Percentiles rank a stretch among this genome's conserved stretches.
Evolutionary conservation across 2,797 vertebrate species (phyloP).

Genomic region (Protosalanx chinensis): DNA sequence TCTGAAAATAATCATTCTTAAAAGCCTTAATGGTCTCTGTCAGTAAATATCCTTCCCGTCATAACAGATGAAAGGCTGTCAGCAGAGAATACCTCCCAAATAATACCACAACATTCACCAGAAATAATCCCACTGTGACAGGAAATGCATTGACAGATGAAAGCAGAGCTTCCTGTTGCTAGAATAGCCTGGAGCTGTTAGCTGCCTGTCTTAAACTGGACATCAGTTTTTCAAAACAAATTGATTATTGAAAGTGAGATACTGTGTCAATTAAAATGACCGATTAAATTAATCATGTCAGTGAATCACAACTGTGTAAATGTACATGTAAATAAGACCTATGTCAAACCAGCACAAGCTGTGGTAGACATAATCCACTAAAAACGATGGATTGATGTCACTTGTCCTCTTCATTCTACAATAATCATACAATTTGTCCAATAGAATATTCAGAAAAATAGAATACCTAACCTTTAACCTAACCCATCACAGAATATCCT

Average conservation of each 20-base stretch:
- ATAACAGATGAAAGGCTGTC: not conserved
- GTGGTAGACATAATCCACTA: conserved; percentile 23
- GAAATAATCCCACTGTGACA: not conserved
- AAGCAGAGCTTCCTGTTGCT: not conserved
- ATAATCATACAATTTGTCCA: too few species aligned
- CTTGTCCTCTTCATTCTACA: not conserved
- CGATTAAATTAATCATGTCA: too few species aligned
- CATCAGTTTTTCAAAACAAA: too few species aligned
- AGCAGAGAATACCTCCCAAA: not conserved
- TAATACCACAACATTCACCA: conserved; percentile 4
- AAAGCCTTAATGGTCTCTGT: not conserved
- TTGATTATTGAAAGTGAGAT: too few species aligned
- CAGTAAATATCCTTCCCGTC: conserved; percentile 7
- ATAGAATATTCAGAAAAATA: too few species aligned
- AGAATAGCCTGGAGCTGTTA: not conserved
- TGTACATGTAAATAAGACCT: conserved; percentile 29
- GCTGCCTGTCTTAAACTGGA: too few species aligned
- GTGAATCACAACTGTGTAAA: too few species aligned
- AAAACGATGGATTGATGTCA: not conserved
- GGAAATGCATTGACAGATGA: not conserved
- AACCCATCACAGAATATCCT: too few species aligned
- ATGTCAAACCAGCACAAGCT: conserved; percentile 12
- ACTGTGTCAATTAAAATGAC: too few species aligned
- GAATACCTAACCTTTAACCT: too few species aligned
- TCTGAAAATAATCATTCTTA: conserved; percentile 8